Evolutionary conservation across 1,140 invertebrate species (phyloP).

Genomic region (Bactericera cockerelli): DNA sequence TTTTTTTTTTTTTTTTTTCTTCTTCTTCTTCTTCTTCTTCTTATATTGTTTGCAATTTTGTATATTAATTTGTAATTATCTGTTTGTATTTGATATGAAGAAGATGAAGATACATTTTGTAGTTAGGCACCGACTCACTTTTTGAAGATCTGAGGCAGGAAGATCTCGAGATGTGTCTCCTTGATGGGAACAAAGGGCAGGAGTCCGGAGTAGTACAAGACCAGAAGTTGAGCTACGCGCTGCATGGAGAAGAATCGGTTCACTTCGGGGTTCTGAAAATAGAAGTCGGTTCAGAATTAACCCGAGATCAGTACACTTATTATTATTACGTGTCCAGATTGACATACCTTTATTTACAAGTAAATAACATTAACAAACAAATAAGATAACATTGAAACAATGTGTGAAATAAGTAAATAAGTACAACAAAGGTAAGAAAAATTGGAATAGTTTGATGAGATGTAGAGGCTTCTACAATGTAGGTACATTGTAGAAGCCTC

Average conservation of each 20-base stretch:
- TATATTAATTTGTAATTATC: no score
- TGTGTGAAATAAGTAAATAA: no score
- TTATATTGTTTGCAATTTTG: no score
- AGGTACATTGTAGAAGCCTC: not conserved
- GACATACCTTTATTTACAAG: no score
- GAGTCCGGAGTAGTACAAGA: slow-evolving; percentile 47
- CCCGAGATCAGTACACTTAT: no score
- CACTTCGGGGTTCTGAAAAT: slow-evolving; percentile 48
- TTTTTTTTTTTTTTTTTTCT: no score
- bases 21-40: no score
- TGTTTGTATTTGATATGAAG: slow-evolving; percentile 30
- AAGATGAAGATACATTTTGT: slow-evolving; percentile 28
- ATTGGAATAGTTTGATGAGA: no score
- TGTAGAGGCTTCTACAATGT: not conserved
- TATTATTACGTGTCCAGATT: no score
- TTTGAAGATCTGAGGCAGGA: slow-evolving; percentile 44
- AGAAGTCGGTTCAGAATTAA: slow-evolving; percentile 22
- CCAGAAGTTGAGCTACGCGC: slow-evolving; percentile 37
- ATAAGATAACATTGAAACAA: no score
- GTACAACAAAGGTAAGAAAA: no score
- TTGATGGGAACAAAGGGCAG: slow-evolving; percentile 52
- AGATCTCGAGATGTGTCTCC: slow-evolving; percentile 52
- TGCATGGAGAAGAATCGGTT: slow-evolving; percentile 48
- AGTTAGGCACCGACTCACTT: slow-evolving; percentile 27
- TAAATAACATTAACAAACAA: no score